Conservation (phyloP, 37 sponge, comb jelly and placozoan species). For the Cladorhizidae sp. region DNA sequence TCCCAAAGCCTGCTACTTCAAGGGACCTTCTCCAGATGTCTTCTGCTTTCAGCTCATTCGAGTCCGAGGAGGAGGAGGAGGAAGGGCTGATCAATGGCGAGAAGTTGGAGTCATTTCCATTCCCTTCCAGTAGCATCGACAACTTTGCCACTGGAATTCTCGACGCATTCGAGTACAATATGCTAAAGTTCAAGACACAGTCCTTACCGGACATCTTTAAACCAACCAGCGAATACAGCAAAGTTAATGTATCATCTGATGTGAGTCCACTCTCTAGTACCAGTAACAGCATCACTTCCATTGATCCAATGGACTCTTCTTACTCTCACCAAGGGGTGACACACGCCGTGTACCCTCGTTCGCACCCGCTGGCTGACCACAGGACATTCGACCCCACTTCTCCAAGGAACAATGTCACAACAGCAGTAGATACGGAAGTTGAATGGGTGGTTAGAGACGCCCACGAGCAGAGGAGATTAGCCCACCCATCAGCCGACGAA, state of each 20-base stretch:
- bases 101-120: neutral
- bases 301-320: neutral
- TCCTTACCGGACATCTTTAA: conserved; percentile 52
- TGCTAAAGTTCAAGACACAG: conserved; percentile 25
- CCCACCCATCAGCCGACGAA: neutral
- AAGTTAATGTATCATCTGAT: neutral
- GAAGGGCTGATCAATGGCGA: conserved; percentile 4
- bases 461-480: no score
- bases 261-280: conserved; percentile 28
- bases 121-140: conserved; percentile 20
- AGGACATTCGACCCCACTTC: neutral
- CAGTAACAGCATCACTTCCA: conserved; percentile 38
- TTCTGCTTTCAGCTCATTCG: neutral
- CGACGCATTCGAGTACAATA: conserved; percentile 34
- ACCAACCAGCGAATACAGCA: neutral
- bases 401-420: neutral
- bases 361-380: neutral
- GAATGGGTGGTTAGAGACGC: no score
- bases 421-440: neutral
- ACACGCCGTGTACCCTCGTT: neutral
- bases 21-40: neutral
- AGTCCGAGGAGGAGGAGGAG: neutral
- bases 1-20: neutral
- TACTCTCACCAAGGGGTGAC: neutral
- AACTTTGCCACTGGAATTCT: conserved; percentile 50